Conservation (phyloP, 1,140 invertebrate species). For the Heliconius eleuchia region DNA sequence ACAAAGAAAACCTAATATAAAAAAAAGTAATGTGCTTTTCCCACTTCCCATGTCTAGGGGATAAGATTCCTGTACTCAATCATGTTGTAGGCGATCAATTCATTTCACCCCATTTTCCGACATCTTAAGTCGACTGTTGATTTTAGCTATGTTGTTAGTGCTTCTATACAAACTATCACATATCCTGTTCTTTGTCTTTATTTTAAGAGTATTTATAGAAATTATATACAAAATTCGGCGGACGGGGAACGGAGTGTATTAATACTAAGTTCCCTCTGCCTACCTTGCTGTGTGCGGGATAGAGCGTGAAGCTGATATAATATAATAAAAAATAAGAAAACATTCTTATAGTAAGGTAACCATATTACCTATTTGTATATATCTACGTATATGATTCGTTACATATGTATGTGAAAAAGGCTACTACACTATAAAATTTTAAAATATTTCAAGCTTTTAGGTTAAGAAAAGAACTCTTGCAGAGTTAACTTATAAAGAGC, state of each 20-base stretch:
- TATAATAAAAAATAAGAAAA: too few relatives aligned
- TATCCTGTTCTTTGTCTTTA: neutral
- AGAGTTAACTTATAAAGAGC: constrained; percentile 5
- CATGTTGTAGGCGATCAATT: constrained; percentile 5
- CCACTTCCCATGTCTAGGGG: neutral
- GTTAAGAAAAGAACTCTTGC: constrained; percentile 2
- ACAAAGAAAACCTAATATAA: neutral
- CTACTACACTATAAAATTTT: neutral
- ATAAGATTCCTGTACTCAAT: neutral
- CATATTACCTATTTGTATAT: too few relatives aligned
- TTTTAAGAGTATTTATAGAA: neutral
- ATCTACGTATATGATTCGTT: too few relatives aligned
- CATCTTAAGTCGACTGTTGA: constrained; percentile 1
- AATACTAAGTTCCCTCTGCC: too few relatives aligned
- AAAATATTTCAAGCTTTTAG: constrained; percentile 12
- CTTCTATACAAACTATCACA: neutral
- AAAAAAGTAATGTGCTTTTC: neutral
- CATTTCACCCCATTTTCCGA: constrained; percentile 7
- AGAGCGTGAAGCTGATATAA: too few relatives aligned
- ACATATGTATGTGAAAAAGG: too few relatives aligned
- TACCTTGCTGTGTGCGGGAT: too few relatives aligned
- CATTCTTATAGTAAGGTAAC: too few relatives aligned
- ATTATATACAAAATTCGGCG: too few relatives aligned
- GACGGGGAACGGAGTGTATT: too few relatives aligned
- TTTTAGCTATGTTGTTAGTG: constrained; percentile 7